Conservation (phyloP, 2,888 invertebrate genomes). For the Lysandra coridon region DNA sequence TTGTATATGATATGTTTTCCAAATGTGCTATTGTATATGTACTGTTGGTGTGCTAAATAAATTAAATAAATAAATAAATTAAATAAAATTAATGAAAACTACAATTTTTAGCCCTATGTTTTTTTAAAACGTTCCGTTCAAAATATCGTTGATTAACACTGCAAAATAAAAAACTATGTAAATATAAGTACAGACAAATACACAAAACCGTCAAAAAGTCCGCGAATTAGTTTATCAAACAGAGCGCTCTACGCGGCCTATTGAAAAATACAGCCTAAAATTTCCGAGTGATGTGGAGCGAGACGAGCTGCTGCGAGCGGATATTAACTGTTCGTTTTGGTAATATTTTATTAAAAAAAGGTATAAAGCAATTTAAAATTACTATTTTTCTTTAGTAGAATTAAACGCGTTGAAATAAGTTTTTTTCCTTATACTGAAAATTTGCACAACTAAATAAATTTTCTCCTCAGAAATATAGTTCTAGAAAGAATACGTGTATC, state of each 20-base stretch:
- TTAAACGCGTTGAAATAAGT: too few relatives aligned
- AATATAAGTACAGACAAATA: not conserved
- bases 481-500: not conserved
- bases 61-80: too few relatives aligned
- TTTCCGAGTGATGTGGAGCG: not conserved
- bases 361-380: too few relatives aligned
- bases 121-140: not conserved
- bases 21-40: too few relatives aligned
- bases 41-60: too few relatives aligned
- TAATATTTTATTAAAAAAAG: not conserved
- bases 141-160: not conserved
- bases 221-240: conserved; percentile 4
- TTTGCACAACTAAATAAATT: not conserved
- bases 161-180: not conserved
- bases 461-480: too few relatives aligned
- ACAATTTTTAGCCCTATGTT: not conserved
- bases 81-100: too few relatives aligned
- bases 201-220: not conserved
- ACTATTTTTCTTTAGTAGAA: too few relatives aligned
- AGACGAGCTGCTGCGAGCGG: not conserved
- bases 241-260: not conserved
- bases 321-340: not conserved
- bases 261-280: conserved; percentile 12
- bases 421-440: not conserved
- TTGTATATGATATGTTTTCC: too few relatives aligned